Evolutionary conservation across 1,140 invertebrate genomes (phyloP).

Genomic region (Carposina sasakii): DNA sequence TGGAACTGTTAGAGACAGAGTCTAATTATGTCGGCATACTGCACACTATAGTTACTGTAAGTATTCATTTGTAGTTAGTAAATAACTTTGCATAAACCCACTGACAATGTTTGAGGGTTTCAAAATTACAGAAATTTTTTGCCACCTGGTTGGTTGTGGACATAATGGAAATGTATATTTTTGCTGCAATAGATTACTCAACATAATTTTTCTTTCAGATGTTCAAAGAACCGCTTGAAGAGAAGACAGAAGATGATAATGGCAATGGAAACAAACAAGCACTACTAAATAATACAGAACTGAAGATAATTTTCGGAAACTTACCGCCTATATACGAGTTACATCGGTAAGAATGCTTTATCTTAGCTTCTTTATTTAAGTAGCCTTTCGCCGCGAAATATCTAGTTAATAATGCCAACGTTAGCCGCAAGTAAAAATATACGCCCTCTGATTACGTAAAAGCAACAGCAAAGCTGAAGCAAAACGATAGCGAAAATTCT

Average conservation of each 20-base stretch:
- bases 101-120: no score
- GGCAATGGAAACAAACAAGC: constrained; percentile 72
- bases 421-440: no score
- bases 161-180: no score
- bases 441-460: no score
- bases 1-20: constrained; percentile 96
- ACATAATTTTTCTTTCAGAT: constrained; percentile 75
- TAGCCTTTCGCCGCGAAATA: no score
- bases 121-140: no score
- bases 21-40: constrained; percentile 97
- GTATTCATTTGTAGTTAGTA: constrained; percentile 14
- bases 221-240: constrained; percentile 94
- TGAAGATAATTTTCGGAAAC: constrained; percentile 97
- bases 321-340: constrained; percentile 95
- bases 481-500: no score
- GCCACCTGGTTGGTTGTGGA: no score
- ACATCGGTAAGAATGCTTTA: constrained; percentile 76
- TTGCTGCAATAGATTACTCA: no score
- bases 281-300: constrained; percentile 92
- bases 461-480: no score
- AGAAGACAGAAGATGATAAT: constrained; percentile 78
- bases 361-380: no score
- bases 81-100: neutral
- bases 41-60: constrained; percentile 81
- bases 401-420: no score